A percentile compares a stretch with the other conserved stretches of the same genome.
Evolutionary conservation across 2,113 vertebrate species (phyloP).

Genomic region (Bungarus multicinctus): DNA sequence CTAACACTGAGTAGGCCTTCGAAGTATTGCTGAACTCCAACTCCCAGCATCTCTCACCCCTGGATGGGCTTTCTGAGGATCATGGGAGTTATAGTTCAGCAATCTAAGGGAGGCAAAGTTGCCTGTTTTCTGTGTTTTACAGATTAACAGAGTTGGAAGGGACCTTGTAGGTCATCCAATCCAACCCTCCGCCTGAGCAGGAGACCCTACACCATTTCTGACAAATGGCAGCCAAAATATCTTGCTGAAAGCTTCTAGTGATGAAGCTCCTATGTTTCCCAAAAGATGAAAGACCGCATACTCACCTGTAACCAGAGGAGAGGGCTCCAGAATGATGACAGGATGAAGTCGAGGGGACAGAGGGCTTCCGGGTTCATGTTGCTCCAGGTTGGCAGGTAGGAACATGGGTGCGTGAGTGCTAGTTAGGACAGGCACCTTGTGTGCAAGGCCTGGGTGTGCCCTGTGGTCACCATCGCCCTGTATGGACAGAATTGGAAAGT

Average conservation of each 20-base stretch:
- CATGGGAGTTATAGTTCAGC: not conserved
- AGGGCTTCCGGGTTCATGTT: constrained; percentile 71
- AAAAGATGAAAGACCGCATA: not conserved
- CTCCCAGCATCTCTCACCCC: not conserved
- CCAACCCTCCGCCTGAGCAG: no score
- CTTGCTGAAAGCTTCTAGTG: no score
- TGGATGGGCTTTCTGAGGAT: not conserved
- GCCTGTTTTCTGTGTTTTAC: not conserved
- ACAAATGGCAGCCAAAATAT: no score
- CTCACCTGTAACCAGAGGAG: constrained; percentile 81
- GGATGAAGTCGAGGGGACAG: constrained; percentile 80
- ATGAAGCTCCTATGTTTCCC: not conserved
- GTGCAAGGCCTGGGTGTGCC: constrained; percentile 66
- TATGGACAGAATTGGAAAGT: not conserved
- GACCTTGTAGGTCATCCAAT: no score
- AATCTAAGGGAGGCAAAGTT: not conserved
- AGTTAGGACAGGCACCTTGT: constrained; percentile 65
- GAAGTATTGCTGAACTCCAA: not conserved
- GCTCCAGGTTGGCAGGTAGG: constrained; percentile 78
- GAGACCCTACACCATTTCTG: no score
- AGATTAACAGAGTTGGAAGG: no score
- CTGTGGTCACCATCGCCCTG: constrained; percentile 79
- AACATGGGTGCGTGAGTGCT: constrained; percentile 71
- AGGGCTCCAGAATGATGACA: constrained; percentile 85
- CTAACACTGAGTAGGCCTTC: not conserved